Percentiles rank a stretch among this genome's conserved stretches.
Evolutionary conservation across 2,113 vertebrate species (phyloP).

Genomic region (Mionectes macconnelli): DNA sequence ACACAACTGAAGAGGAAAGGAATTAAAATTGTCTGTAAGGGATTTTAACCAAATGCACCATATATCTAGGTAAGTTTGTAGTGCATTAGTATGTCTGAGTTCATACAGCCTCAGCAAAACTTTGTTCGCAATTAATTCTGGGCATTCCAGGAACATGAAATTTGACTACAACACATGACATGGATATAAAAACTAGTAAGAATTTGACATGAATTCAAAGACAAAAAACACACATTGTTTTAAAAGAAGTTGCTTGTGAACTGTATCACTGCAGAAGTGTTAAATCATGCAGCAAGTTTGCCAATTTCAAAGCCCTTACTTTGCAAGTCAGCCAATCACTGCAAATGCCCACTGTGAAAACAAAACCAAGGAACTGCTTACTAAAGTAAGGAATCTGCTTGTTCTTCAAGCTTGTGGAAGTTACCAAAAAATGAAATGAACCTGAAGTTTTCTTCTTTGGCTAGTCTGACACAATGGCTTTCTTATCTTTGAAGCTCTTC

Average conservation of each 20-base stretch:
- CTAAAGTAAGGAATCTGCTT: not conserved
- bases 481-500: not conserved
- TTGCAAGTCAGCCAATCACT: not conserved
- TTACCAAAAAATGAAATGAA: not conserved
- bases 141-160: not conserved
- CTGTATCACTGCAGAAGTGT: conserved; percentile 14
- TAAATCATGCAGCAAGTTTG: conserved; percentile 21
- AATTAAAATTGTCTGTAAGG: not conserved
- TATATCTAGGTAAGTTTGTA: not conserved
- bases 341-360: not conserved
- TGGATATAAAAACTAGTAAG: not conserved
- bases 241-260: not conserved
- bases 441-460: not conserved
- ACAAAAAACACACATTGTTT: not conserved
- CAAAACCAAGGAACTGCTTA: not conserved
- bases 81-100: not conserved
- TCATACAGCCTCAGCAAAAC: not conserved
- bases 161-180: not conserved
- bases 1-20: not conserved
- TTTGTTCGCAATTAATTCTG: not conserved
- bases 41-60: not conserved
- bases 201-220: not conserved
- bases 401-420: not conserved
- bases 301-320: conserved; percentile 2
- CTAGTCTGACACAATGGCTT: not conserved